A percentile compares a stretch with the other conserved stretches of the same genome.
Evolutionary conservation across 2,888 invertebrate species (phyloP).

Genomic region (Steromphala cineraria): DNA sequence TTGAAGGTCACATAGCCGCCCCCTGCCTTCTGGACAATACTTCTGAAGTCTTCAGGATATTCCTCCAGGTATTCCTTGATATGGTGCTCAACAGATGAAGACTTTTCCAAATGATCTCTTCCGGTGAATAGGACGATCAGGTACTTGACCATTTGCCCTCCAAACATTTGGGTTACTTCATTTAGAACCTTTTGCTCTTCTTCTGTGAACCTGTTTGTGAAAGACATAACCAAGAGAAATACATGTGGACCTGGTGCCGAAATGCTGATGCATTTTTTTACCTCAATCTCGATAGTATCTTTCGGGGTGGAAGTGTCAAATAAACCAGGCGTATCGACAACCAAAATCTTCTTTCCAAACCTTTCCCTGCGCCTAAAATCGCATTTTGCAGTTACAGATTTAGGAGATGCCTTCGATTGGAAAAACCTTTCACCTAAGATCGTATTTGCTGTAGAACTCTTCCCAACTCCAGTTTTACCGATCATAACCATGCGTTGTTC

Average conservation of each 20-base stretch:
- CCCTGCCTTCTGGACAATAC: not conserved
- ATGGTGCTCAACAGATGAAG: not conserved
- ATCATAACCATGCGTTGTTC: conserved; percentile 33
- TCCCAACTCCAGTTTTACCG: conserved; percentile 33
- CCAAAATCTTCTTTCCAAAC: conserved; percentile 13
- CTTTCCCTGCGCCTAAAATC: not conserved
- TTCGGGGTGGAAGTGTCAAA: conserved; percentile 34
- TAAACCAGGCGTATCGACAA: conserved; percentile 35
- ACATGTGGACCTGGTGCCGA: not conserved
- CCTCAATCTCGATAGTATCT: not conserved
- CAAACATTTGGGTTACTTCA: not conserved
- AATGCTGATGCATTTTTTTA: not conserved
- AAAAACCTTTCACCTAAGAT: conserved; percentile 23
- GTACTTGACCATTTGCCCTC: not conserved
- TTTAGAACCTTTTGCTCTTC: not conserved
- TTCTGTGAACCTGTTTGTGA: not conserved
- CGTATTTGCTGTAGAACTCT: conserved; percentile 36
- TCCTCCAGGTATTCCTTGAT: not conserved
- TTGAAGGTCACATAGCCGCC: conserved; percentile 27
- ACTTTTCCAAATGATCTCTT: not conserved
- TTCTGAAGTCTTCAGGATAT: not conserved
- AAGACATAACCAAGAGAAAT: not conserved
- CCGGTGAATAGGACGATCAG: not conserved
- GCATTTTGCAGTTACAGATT: conserved; percentile 29
- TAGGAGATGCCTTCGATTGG: conserved; percentile 16